Evolutionary conservation across 2,888 invertebrate genomes (phyloP).

Genomic region (Rotaria socialis): DNA sequence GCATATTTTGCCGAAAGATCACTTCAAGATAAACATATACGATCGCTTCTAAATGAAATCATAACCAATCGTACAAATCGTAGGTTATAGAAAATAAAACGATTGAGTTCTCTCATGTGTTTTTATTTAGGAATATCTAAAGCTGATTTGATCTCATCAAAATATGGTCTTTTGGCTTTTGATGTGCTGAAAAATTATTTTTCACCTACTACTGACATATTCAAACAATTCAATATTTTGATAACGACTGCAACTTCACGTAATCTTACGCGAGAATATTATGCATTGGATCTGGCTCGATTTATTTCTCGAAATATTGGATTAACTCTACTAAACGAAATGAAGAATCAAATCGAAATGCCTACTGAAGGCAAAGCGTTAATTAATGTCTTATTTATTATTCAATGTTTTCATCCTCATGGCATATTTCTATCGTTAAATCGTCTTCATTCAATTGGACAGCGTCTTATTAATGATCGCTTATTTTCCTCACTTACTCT

Average conservation of each 20-base stretch:
- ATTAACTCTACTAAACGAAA: neutral
- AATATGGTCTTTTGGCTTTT: neutral
- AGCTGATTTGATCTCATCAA: neutral
- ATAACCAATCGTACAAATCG: neutral
- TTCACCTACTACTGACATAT: neutral
- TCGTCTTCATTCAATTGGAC: neutral
- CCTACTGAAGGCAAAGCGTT: slow-evolving; percentile 7
- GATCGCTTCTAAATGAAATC: neutral
- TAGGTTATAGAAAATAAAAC: neutral
- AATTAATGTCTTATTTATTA: neutral
- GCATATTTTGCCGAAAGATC: neutral
- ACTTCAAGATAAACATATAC: neutral
- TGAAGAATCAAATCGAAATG: neutral
- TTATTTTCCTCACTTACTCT: neutral
- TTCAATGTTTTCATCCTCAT: slow-evolving; percentile 2
- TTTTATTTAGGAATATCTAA: neutral
- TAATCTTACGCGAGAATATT: neutral
- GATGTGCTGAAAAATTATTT: neutral
- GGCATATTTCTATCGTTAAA: neutral
- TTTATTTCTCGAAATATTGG: neutral
- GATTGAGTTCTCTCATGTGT: no score
- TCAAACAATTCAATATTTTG: neutral
- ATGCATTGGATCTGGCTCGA: neutral
- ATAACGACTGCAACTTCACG: neutral
- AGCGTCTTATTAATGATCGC: neutral